Evolutionary conservation across 2,888 invertebrate genomes (phyloP), one percentile per base, ranked within the genome.

Genomic region (Clostera curtula): DNA sequence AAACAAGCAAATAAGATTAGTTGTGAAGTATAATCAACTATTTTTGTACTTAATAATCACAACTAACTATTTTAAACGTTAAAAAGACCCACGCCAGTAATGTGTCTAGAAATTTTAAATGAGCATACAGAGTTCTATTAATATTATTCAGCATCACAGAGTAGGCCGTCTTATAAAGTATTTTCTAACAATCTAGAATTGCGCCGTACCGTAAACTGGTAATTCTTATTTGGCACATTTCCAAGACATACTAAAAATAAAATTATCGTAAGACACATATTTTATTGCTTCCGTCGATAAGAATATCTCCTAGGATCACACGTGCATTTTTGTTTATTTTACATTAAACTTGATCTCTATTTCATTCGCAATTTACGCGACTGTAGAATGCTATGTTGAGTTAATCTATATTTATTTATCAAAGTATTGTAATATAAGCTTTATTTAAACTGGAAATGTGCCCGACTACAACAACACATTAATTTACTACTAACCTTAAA

Each of bases 11-110:
- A 35, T 24, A 34, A 27, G 26, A 27, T 35, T 39, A 37, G 29
- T 45, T 41, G 47, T 42, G 56, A 58, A 57, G 55, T 57, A 51
- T 54, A 59, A n/a, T 62, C 67, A 51, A 59, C 60, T 59, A 55
- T 43, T 49, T 77, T 80, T 80, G 79, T 79, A 77, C 79, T 80
- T 72, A 67, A 57, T 56, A 64, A 73, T 74, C 79, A 76, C 73
- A 63, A 60, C 67, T 63, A 47, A 33, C n/a, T n/a, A n/a, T n/a
- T n/a, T n/a, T n/a, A n/a, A n/a, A n/a, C n/a, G n/a, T n/a, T n/a
- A n/a, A n/a, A n/a, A n/a, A n/a, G n/a, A n/a, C n/a, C n/a, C n/a
- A n/a, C n/a, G n/a, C n/a, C n/a, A n/a, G n/a, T n/a, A n/a, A n/a
- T n/a, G n/a, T n/a, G n/a, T n/a, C n/a, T n/a, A n/a, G n/a, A n/a